Evolutionary conservation across 2,888 invertebrate species (phyloP).

Genomic region (Cataglyphis livida): DNA sequence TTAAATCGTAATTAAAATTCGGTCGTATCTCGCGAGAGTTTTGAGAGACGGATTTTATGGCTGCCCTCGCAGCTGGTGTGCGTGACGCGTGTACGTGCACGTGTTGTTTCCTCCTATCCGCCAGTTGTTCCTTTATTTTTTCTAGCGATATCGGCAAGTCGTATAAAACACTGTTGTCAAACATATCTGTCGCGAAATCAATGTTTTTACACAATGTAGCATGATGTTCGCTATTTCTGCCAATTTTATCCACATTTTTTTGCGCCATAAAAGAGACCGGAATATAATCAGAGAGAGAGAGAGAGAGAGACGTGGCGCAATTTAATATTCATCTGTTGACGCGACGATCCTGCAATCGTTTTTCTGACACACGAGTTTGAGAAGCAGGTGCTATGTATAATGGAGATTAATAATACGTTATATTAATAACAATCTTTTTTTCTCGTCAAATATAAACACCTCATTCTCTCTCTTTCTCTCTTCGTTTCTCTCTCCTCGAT

Average conservation of each 20-base stretch:
- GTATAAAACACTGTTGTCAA: constrained; percentile 41
- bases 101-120: not conserved
- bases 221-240: constrained; percentile 1
- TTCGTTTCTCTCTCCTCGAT: not conserved
- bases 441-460: not conserved
- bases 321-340: not conserved
- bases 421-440: not conserved
- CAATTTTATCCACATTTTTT: constrained; percentile 1
- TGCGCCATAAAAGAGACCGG: constrained; percentile 4
- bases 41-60: constrained; percentile 67
- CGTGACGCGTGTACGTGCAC: constrained; percentile 17
- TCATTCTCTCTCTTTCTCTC: not conserved
- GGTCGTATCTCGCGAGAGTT: constrained; percentile 60
- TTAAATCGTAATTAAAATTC: constrained; percentile 76
- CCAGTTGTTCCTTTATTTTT: constrained; percentile 53
- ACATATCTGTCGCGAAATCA: constrained; percentile 39
- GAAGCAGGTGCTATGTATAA: not conserved
- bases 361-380: too few relatives aligned
- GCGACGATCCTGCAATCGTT: not conserved
- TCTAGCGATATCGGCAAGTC: constrained; percentile 18
- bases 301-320: not conserved
- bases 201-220: constrained; percentile 12
- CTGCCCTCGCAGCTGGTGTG: constrained; percentile 50
- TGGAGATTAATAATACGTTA: constrained; percentile 10
- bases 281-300: constrained; percentile 15